Conservation (phyloP, 2,888 invertebrate genomes). For the Drosophila quinaria region DNA sequence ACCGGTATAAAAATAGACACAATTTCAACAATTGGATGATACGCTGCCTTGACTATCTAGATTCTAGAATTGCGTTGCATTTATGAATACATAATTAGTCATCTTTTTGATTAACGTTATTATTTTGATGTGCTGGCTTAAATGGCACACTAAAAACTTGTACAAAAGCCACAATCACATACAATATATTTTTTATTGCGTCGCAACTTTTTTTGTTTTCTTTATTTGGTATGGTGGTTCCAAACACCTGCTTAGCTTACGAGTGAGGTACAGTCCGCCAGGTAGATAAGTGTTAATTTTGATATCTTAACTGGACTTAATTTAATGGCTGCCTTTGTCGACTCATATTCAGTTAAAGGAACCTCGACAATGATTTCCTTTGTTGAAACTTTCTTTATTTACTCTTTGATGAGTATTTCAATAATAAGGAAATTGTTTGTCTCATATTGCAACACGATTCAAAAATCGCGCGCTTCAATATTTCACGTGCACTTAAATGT, state of each 20-base stretch:
- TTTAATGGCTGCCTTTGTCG: background rate
- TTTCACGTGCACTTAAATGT: slow-evolving; percentile 22
- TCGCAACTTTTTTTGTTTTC: slow-evolving; percentile 44
- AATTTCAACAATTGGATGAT: slow-evolving; percentile 38
- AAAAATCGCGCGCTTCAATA: background rate
- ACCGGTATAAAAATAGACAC: slow-evolving; percentile 38
- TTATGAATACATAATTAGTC: slow-evolving; percentile 53
- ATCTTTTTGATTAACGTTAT: slow-evolving; percentile 30
- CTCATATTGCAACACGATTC: background rate
- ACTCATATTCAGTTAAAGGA: slow-evolving; percentile 6
- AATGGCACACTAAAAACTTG: slow-evolving; percentile 8
- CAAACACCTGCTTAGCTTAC: slow-evolving; percentile 43
- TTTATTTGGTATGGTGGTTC: slow-evolving; percentile 36
- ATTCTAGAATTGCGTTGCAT: slow-evolving; percentile 28
- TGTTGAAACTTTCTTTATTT: slow-evolving; percentile 6
- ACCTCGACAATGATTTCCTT: slow-evolving; percentile 6
- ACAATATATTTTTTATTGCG: slow-evolving; percentile 49
- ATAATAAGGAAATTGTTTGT: background rate
- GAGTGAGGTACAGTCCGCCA: slow-evolving; percentile 34
- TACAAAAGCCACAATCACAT: slow-evolving; percentile 4
- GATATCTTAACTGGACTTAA: background rate
- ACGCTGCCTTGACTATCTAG: slow-evolving; percentile 56
- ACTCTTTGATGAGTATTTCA: background rate
- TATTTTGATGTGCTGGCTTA: slow-evolving; percentile 31
- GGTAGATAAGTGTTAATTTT: slow-evolving; percentile 4